A percentile compares a stretch with the other conserved stretches of the same genome.
Conservation (phyloP, 2,888 invertebrate genomes). For the Sycophila texana region DNA sequence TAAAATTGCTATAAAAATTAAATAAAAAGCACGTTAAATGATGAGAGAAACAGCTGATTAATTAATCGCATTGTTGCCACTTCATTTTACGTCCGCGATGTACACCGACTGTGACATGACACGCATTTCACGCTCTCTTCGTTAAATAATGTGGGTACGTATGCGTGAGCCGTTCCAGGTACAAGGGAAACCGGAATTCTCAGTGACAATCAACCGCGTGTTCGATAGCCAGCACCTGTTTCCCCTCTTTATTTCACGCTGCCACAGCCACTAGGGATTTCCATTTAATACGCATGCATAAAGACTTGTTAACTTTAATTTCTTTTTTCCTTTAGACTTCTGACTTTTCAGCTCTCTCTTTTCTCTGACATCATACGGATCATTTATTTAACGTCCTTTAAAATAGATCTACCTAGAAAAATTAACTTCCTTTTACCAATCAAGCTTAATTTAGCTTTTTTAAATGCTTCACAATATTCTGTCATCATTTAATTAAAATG, state of each 20-base stretch:
- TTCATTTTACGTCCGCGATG: slow-evolving; percentile 57
- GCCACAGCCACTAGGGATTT: not conserved
- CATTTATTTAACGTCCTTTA: too few species aligned
- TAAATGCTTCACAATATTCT: too few species aligned
- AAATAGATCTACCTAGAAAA: too few species aligned
- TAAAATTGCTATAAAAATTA: too few species aligned
- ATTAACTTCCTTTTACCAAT: too few species aligned
- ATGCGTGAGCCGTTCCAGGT: slow-evolving; percentile 52
- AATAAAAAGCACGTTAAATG: not conserved
- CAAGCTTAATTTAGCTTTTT: too few species aligned
- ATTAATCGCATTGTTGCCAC: slow-evolving; percentile 68
- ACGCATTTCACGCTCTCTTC: slow-evolving; percentile 26
- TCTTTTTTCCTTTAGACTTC: too few species aligned
- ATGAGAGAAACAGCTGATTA: slow-evolving; percentile 56
- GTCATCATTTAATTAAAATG: too few species aligned
- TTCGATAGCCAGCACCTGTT: slow-evolving; percentile 51
- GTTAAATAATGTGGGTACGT: not conserved
- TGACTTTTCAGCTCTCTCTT: too few species aligned
- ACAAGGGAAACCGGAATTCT: slow-evolving; percentile 59
- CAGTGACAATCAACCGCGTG: slow-evolving; percentile 38
- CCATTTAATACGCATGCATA: too few species aligned
- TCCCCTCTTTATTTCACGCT: slow-evolving; percentile 24
- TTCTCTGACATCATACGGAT: too few species aligned
- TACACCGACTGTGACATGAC: not conserved
- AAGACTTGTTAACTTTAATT: too few species aligned